Base-by-base conservation (phyloP, 2,113 vertebrate genomes). In the Caloenas nicobarica region DNA sequence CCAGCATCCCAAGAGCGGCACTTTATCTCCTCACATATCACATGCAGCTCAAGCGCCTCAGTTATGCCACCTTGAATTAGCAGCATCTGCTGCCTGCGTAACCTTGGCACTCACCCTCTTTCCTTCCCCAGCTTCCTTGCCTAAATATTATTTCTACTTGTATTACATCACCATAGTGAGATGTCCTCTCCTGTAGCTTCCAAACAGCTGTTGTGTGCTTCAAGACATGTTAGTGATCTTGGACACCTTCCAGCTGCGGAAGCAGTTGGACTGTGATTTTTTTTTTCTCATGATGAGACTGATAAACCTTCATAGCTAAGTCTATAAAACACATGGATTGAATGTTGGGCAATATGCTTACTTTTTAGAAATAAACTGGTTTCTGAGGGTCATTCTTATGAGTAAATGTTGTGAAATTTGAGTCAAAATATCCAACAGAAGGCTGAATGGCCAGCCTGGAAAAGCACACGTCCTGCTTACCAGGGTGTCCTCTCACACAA, bases 51-150 rank as follows among this genome's bases (percentile, higher is more conserved):
- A 46, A 91, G 50, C 2, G 0, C 66, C 82, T 91, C 81, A 68
- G 81, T 44, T 95, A 78, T 64, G 83, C 86, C 78, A 92, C 84
- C 89, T 89, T 89, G 86, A 87, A 93, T 91, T 36, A 89, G 51
- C 73, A 87, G 89, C 77, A 50, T 26, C 91, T 95, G 77, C 94
- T 91, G 18, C 31, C 65, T 40, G 69, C 8, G 0, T 85, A 92
- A 81, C 89, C 93, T 92, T 81, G 93, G 83, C 65, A 57, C 60
- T 95, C 18, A 0, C 83, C 33, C 51, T 74, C 74, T 83, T 88
- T 74, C 56, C 46, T 78, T 58, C 72, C 72, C 13, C 4, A 56
- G 56, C 53, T 91, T 81, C 73, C 70, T 82, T 38, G 21, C 61
- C 64, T 81, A 90, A 84, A 88, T 78, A 22, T 88, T 91, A 68